A percentile compares a stretch with the other conserved stretches of the same genome.
Evolutionary conservation across 2,888 invertebrate genomes (phyloP).

Genomic region (Eilema caniola): DNA sequence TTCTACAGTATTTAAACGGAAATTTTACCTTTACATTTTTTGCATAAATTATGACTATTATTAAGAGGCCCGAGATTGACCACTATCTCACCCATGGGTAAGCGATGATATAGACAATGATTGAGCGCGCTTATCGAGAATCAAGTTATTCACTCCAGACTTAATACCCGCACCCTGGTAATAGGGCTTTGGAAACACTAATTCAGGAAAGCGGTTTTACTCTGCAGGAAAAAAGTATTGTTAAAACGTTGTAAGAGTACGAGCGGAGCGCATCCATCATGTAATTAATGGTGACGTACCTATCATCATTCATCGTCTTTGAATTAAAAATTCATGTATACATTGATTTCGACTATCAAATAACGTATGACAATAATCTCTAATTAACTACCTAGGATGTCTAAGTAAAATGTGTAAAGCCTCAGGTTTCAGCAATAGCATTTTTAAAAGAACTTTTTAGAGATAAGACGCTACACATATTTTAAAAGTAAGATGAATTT

Average conservation of each 20-base stretch:
- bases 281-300: neutral
- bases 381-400: neutral
- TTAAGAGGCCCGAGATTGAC: neutral
- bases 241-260: too few relatives aligned
- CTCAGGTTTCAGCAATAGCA: neutral
- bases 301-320: neutral
- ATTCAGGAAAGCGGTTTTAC: neutral
- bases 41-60: too few relatives aligned
- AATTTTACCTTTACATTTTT: too few relatives aligned
- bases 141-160: neutral
- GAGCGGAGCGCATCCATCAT: neutral
- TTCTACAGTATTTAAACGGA: neutral
- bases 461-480: constrained; percentile 26
- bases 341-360: too few relatives aligned
- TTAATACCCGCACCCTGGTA: too few relatives aligned
- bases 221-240: neutral
- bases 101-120: neutral
- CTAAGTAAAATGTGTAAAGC: neutral
- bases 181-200: neutral
- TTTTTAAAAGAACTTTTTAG: neutral
- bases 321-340: neutral
- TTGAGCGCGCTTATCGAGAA: too few relatives aligned
- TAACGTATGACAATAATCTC: too few relatives aligned
- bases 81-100: neutral
- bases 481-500: constrained; percentile 39